Evolutionary conservation across 2,113 vertebrate species (phyloP).

Genomic region (Seriola aureovittata): DNA sequence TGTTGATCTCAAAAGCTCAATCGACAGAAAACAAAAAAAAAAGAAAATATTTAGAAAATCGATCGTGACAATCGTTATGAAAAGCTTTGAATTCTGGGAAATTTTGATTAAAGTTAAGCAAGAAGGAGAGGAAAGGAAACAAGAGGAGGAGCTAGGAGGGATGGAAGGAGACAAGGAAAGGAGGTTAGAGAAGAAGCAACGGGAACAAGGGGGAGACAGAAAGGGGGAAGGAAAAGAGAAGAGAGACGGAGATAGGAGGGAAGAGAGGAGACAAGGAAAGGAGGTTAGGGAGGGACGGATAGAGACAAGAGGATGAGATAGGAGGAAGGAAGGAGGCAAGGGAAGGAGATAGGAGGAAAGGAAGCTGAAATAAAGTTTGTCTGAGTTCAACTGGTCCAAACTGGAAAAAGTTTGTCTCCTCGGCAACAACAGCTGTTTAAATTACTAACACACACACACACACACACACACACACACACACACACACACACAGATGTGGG

Average conservation of each 20-base stretch:
- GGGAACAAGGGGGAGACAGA: neutral
- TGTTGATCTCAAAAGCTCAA: too few relatives aligned
- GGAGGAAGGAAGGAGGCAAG: neutral
- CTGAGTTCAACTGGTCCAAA: constrained; percentile 11
- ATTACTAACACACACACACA: constrained; percentile 20
- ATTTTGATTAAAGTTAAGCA: too few relatives aligned
- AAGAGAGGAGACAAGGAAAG: neutral
- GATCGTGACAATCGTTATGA: too few relatives aligned
- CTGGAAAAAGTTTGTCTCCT: constrained; percentile 26
- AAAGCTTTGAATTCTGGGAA: too few relatives aligned
- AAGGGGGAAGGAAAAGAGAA: neutral
- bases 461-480: constrained; percentile 14
- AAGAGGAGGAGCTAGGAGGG: too few relatives aligned
- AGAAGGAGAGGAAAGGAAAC: too few relatives aligned
- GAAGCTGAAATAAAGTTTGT: neutral
- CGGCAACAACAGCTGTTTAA: constrained; percentile 26
- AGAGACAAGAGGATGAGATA: neutral
- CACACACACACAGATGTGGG: constrained; percentile 14
- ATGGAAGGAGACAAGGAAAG: too few relatives aligned
- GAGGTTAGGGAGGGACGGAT: neutral
- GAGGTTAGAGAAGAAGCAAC: neutral
- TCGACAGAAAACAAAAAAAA: too few relatives aligned
- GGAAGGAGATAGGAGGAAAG: neutral
- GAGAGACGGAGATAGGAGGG: neutral
- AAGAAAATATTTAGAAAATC: too few relatives aligned